Evolutionary conservation across 2,888 invertebrate species (phyloP), one percentile per base, ranked within the genome.

Genomic region (Tachina fera): DNA sequence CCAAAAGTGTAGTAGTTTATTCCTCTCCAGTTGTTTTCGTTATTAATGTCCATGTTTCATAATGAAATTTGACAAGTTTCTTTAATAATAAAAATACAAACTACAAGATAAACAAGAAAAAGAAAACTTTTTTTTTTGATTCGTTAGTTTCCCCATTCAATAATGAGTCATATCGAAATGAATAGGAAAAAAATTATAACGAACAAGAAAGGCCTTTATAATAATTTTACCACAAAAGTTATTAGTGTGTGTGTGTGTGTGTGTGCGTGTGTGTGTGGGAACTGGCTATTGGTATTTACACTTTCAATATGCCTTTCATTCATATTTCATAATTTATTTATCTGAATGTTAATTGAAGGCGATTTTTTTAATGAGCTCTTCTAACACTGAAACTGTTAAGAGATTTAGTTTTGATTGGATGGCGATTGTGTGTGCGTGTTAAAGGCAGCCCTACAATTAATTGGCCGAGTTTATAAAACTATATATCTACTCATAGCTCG

Each of bases 21-120:
- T 56, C 51, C 51, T 61, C 60, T 45, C 63, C 84, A 79, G 75
- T 86, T 83, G 75, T 71, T 71, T 53, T 67, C 61, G 13, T 71
- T 83, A 76, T 83, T 86, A 86, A 83, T 86, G 83, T 83, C 68
- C 79, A 80, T 86, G 79, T 80, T 76, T 86, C 83, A 86, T 86
- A 86, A 86, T 86, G 67, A 79, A 79, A 83, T 86, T 83, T 83
- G 86, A 86, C 86, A 86, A 79, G 71, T 86, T 79, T 75, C 78
- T 82, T 70, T 81, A 84, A 78, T 61, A 78, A 70, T 14, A 56
- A 45, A 31, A 45, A 58, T 14, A 45, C 53, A 53, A 61, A 49
- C 72, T 58, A 49, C 53, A 56, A 65, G 56, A 58, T 16, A 13
- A 16, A 58, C 2, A 43, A 70, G n/a, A n/a, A 45, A 49, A 49